Conservation (phyloP, 2,888 invertebrate species). For the Sicus ferrugineus region DNA sequence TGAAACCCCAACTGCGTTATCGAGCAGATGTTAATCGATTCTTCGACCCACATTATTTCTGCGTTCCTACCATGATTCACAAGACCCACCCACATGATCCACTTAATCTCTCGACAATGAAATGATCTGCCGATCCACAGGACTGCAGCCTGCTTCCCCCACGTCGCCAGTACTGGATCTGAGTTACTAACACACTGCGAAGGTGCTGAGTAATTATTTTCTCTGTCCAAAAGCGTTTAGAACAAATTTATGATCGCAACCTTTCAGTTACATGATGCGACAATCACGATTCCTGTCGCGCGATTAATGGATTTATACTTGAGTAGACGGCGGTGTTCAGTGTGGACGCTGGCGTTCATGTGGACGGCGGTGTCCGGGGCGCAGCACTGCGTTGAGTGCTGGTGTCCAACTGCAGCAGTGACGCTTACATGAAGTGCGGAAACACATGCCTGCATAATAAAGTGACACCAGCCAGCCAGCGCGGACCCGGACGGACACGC, state of each 20-base stretch:
- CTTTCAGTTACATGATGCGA: slow-evolving; percentile 46
- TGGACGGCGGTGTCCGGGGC: neutral
- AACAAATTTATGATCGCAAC: slow-evolving; percentile 44
- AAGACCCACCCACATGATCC: too few species aligned
- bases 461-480: slow-evolving; percentile 34
- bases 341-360: neutral
- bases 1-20: too few species aligned
- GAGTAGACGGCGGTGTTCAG: neutral
- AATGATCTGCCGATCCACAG: too few species aligned
- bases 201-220: slow-evolving; percentile 10
- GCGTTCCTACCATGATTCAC: too few species aligned
- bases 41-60: too few species aligned
- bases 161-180: too few species aligned
- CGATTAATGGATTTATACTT: slow-evolving; percentile 33
- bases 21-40: too few species aligned
- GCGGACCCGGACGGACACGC: slow-evolving; percentile 13
- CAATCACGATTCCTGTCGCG: slow-evolving; percentile 46
- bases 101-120: too few species aligned
- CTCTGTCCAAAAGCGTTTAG: slow-evolving; percentile 8
- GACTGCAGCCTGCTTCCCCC: too few species aligned
- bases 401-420: slow-evolving; percentile 24
- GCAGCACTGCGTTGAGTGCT: neutral
- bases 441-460: slow-evolving; percentile 41
- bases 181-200: too few species aligned
- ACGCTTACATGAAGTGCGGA: slow-evolving; percentile 38